Evolutionary conservation across 2,113 vertebrate species (phyloP), one percentile per base, ranked within the genome.

Genomic region (Nettapus auritus): DNA sequence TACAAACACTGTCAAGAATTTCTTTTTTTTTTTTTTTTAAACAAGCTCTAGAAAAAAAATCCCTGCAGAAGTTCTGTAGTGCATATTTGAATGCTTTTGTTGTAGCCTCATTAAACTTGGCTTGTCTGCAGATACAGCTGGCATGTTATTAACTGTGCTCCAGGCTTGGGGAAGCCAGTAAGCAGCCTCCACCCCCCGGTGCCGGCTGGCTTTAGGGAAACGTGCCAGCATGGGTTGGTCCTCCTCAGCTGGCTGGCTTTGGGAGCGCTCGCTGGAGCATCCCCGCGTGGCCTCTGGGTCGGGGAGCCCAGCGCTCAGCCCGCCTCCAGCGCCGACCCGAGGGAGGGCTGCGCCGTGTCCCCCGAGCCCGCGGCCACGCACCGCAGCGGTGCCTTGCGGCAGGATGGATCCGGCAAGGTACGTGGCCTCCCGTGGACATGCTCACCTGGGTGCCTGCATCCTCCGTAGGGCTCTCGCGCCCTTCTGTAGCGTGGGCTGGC

Each of bases 41-140:
- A 87, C 70, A 53, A 85, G 79, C 80, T 75, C 71, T 38, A 94
- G 86, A 84, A 96, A 91, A 91, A 40, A 82, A 96, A 95, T 93
- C 91, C 77, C 71, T 73, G 36, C 94, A 96, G 95, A 95, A 92
- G 90, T 96, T 97, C 89, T 82, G 94, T 94, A 96, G 95, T 82
- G 90, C 93, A 91, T 96, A 96, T 97, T 96, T 92, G 92, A 97
- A 96, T 92, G 95, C 94, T 96, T 97, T 97, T 96, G 93, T 97
- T 93, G 95, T 97, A 97, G 97, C 93, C 97, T 97, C 97, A 97
- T 97, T 97, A 97, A 97, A 97, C 97, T 96, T 97, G 96, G 97
- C 97, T 97, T 97, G 97, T 96, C 91, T 97, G 96, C 97, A 95
- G 94, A 96, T 97, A 96, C 97, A 97, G 97, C 97, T 97, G 97